These are phyloP conservation scores for Achroia grisella DNA, from an alignment of 1,140 invertebrate genomes.

Conservation along the genomic window DNA sequence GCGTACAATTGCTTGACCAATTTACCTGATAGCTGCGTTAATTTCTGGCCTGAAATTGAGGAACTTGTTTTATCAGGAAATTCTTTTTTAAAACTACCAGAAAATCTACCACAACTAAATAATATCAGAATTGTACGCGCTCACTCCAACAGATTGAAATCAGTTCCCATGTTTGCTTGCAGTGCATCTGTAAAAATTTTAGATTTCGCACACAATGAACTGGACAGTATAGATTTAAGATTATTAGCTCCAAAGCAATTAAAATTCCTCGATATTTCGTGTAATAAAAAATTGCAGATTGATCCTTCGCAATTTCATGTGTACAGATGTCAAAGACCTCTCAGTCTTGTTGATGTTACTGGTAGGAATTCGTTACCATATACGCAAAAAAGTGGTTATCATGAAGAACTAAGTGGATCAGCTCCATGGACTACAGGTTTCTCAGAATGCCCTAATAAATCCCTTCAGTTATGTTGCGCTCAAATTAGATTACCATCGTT, in stretches of 20 bases:
- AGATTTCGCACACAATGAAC: slow-evolving; percentile 88
- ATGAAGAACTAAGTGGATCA: slow-evolving; percentile 72
- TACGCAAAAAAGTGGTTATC: slow-evolving; percentile 75
- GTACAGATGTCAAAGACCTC: slow-evolving; percentile 83
- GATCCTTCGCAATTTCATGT: slow-evolving; percentile 86
- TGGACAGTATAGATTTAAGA: slow-evolving; percentile 84
- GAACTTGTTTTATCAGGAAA: slow-evolving; percentile 89
- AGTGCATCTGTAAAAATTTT: slow-evolving; percentile 84
- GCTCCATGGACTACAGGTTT: slow-evolving; percentile 87
- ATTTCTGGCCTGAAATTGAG: slow-evolving; percentile 84
- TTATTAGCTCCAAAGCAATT: slow-evolving; percentile 85
- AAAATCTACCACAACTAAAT: slow-evolving; percentile 81
- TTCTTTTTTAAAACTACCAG: slow-evolving; percentile 83
- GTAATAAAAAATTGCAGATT: slow-evolving; percentile 85
- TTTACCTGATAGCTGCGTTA: slow-evolving; percentile 83
- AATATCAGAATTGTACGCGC: slow-evolving; percentile 85
- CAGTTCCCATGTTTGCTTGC: slow-evolving; percentile 83
- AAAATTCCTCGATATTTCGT: slow-evolving; percentile 89
- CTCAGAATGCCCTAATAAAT: slow-evolving; percentile 85
- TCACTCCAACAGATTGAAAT: slow-evolving; percentile 86
- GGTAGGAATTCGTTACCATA: slow-evolving; percentile 81
- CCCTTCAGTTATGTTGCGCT: slow-evolving; percentile 81
- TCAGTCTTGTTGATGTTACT: slow-evolving; percentile 88
- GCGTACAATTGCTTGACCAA: slow-evolving; percentile 85
- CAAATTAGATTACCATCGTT: slow-evolving; percentile 85